Evolutionary conservation across 2,888 invertebrate genomes (phyloP), one percentile per base, ranked within the genome.

Genomic region (Deilephila porcellus): DNA sequence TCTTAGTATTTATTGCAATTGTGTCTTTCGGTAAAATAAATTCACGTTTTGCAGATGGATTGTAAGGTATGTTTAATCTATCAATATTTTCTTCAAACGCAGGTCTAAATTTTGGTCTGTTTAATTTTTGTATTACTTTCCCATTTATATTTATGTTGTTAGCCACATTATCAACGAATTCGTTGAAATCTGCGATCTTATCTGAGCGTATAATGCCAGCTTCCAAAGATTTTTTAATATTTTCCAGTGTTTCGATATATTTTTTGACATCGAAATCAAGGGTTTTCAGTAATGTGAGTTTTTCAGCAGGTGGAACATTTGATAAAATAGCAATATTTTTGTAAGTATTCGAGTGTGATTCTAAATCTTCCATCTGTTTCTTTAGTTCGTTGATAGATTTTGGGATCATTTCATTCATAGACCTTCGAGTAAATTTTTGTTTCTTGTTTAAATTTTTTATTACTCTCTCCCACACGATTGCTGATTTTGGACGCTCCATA

Each of bases 401-500:
- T 11, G 85, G 80, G 52, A 17, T 45, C 52, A 78, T 77, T 6
- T 34, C 59, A 32, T 76, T 74, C 14, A 80, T 75, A 64, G 75
- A 82, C 78, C 93, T 85, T 1, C 93, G 87, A 25, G 82, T 83
- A 53, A 45, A 19, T 56, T 80, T 83, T 6, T 76, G 73, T 76
- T 82, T 81, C 20, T 76, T 76, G n/a, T 84, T 82, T 29, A 90
- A 77, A 78, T 86, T 90, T 78, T 88, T 90, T 20, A 93, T 80
- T 0, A 91, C 74, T 71, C 93, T 85, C 75, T 93, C 91, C 90
- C 91, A 93, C 5, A 93, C 84, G 59, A 86, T 79, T 11, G 89
- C 89, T 19, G 93, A 91, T 75, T 90, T 90, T 0, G 93, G 87
- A 71, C 85, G 78, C 62, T 76, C 77, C 63, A 74, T 73, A 56